These are phyloP conservation scores for Neodiprion virginianus DNA, from an alignment of 1,140 invertebrate genomes.

Conservation along the genomic window DNA sequence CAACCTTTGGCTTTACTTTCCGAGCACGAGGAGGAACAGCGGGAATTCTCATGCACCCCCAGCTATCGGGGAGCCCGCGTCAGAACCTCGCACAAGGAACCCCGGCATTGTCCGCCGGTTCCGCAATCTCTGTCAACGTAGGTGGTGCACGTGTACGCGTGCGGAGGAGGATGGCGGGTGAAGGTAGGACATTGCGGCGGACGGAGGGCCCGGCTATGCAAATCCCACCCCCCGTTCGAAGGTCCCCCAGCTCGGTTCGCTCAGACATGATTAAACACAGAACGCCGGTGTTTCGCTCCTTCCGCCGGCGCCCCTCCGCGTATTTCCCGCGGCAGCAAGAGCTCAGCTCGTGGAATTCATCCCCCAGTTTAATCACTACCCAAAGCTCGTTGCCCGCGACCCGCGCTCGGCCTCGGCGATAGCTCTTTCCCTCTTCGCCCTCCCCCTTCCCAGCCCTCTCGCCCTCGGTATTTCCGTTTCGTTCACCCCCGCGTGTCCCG, in stretches of 20 bases:
- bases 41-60: too few relatives aligned
- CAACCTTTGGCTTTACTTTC: too few relatives aligned
- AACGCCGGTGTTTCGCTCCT: conserved; percentile 47
- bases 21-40: too few relatives aligned
- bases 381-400: conserved; percentile 47
- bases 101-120: too few relatives aligned
- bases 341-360: conserved; percentile 42
- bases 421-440: conserved; percentile 20
- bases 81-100: too few relatives aligned
- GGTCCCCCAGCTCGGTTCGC: conserved; percentile 44
- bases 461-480: not conserved
- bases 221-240: conserved; percentile 39
- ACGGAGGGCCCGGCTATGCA: conserved; percentile 41
- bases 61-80: too few relatives aligned
- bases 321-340: conserved; percentile 15
- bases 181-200: too few relatives aligned
- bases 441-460: not conserved
- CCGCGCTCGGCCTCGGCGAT: not conserved
- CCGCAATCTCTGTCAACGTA: too few relatives aligned
- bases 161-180: too few relatives aligned
- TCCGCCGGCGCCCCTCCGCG: too few relatives aligned
- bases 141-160: too few relatives aligned
- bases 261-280: conserved; percentile 61
- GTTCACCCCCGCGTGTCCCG: conserved; percentile 19
- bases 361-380: conserved; percentile 55